Conservation (phyloP, 2,888 invertebrate genomes). For the Autographa pulchrina region DNA sequence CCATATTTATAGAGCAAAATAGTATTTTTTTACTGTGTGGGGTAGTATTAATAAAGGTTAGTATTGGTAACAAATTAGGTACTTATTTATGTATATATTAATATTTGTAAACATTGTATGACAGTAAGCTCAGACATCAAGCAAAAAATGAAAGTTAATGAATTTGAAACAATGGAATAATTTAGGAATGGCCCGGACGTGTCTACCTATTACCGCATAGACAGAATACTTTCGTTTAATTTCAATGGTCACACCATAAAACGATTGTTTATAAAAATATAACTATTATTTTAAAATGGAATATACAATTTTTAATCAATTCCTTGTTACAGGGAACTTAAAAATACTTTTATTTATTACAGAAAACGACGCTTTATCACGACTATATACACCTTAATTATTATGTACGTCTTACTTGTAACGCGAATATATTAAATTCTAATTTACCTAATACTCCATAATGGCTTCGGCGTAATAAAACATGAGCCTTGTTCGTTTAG, state of each 20-base stretch:
- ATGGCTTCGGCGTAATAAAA: slow-evolving; percentile 50
- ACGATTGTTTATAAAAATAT: slow-evolving; percentile 56
- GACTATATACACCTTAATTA: slow-evolving; percentile 60
- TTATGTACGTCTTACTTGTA: slow-evolving; percentile 59
- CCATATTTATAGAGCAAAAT: neutral
- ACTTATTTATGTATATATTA: slow-evolving; percentile 45
- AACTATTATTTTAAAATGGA: slow-evolving; percentile 62
- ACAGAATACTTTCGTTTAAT: slow-evolving; percentile 37
- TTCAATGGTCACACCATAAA: slow-evolving; percentile 60
- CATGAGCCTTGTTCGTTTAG: slow-evolving; percentile 57
- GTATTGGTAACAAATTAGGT: slow-evolving; percentile 52
- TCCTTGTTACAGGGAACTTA: slow-evolving; percentile 65
- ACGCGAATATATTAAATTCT: slow-evolving; percentile 60
- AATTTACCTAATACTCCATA: slow-evolving; percentile 58
- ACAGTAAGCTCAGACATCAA: slow-evolving; percentile 41
- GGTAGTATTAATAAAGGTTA: slow-evolving; percentile 29
- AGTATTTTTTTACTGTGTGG: neutral
- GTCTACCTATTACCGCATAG: slow-evolving; percentile 18
- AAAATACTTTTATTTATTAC: slow-evolving; percentile 52
- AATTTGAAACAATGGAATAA: slow-evolving; percentile 54
- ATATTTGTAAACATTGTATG: slow-evolving; percentile 20
- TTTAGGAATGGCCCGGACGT: slow-evolving; percentile 59
- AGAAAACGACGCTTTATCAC: slow-evolving; percentile 44
- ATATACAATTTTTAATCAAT: slow-evolving; percentile 69
- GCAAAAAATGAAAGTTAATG: slow-evolving; percentile 38